phyloP scores from a whole-genome alignment of 2,888 invertebrate species.

The Cabera pusaria region DNA sequence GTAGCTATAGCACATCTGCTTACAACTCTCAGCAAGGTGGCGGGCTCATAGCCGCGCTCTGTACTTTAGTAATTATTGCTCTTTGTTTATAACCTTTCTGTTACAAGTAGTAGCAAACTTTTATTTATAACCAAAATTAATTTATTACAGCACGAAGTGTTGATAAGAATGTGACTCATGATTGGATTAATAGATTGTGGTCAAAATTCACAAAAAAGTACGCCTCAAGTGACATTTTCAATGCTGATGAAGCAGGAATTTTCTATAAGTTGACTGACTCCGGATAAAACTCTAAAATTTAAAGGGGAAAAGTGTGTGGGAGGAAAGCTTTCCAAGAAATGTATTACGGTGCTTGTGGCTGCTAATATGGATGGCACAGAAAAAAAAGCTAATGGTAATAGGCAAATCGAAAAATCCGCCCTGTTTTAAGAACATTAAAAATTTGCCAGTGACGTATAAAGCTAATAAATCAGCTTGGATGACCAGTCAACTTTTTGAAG shows the following conservation, averaged over 20 bases:
- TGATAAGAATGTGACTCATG: too few relatives aligned
- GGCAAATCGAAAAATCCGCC: conserved; percentile 30
- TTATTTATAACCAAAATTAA: too few relatives aligned
- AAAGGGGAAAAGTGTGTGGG: conserved; percentile 41
- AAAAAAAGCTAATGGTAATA: conserved; percentile 32
- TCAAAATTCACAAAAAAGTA: too few relatives aligned
- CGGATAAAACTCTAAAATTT: conserved; percentile 39
- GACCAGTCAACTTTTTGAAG: conserved; percentile 35
- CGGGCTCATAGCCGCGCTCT: too few relatives aligned
- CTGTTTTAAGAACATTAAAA: conserved; percentile 38
- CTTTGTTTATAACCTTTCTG: too few relatives aligned
- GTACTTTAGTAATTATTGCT: too few relatives aligned
- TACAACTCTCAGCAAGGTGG: too few relatives aligned
- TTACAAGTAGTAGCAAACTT: too few relatives aligned
- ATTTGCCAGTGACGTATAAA: conserved; percentile 27
- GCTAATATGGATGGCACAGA: conserved; percentile 32
- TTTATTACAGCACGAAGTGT: too few relatives aligned
- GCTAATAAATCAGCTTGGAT: conserved; percentile 48
- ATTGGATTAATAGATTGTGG: too few relatives aligned
- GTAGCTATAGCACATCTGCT: too few relatives aligned
- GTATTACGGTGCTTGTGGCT: conserved; percentile 33
- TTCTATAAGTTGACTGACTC: conserved; percentile 38
- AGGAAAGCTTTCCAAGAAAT: conserved; percentile 41
- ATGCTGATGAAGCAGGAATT: conserved; percentile 40
- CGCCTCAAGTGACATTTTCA: conserved; percentile 30